Conservation (phyloP, 2,797 vertebrate species). For the Phataginus tricuspis region DNA sequence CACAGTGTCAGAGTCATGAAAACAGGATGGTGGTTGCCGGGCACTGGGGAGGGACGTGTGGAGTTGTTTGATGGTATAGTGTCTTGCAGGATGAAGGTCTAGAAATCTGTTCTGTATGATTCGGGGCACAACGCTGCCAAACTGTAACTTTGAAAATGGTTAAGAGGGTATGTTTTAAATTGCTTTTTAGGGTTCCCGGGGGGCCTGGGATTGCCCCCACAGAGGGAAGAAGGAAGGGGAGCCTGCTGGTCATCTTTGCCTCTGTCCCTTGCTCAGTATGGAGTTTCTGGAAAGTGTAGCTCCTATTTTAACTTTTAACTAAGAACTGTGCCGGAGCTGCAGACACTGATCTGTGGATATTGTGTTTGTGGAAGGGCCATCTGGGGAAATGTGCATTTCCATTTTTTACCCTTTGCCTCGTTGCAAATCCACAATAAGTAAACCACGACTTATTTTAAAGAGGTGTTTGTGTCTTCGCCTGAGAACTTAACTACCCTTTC, state of each 20-base stretch:
- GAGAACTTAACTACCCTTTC: not conserved
- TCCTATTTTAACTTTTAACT: not conserved
- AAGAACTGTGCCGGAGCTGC: fast-evolving
- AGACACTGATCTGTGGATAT: not conserved
- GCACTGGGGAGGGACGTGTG: not conserved
- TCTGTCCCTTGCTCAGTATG: fast-evolving
- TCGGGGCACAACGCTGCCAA: no score
- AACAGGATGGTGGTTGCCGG: not conserved
- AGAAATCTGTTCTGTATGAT: not conserved
- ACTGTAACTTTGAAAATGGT: no score
- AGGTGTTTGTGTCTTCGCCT: not conserved
- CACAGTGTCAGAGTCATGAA: not conserved
- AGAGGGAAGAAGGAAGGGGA: no score
- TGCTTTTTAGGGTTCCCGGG: no score
- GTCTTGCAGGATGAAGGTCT: not conserved
- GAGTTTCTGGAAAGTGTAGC: not conserved
- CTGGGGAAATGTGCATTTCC: not conserved
- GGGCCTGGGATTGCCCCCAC: no score
- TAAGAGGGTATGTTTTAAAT: no score
- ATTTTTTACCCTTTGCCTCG: not conserved
- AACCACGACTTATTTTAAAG: not conserved
- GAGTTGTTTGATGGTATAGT: not conserved
- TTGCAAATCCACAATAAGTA: not conserved
- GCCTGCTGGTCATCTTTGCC: not conserved
- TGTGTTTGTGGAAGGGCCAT: not conserved